A percentile compares a stretch with the other conserved stretches of the same genome.
phyloP scores from a whole-genome alignment of 2,888 invertebrate genomes.

The Polymixis lichenea region DNA sequence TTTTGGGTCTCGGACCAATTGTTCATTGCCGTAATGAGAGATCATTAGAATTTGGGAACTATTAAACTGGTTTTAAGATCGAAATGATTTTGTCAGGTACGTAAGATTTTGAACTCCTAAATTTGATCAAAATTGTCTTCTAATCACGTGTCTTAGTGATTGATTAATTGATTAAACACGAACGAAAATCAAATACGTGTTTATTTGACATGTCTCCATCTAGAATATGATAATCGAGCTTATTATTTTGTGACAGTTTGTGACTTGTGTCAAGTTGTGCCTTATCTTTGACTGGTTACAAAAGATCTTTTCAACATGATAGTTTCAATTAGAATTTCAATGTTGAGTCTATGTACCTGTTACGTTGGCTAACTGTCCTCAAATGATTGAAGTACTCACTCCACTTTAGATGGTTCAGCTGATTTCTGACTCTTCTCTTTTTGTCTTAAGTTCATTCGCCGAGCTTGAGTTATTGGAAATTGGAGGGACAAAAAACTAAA shows the following conservation, averaged over 20 bases:
- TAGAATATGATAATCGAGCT: not conserved
- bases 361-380: slow-evolving; percentile 36
- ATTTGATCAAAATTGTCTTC: not conserved
- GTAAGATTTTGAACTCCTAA: slow-evolving; percentile 1
- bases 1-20: slow-evolving; percentile 33
- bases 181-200: not conserved
- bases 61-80: slow-evolving; percentile 26
- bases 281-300: not conserved
- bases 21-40: slow-evolving; percentile 42
- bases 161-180: slow-evolving; percentile 3
- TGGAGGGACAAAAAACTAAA: slow-evolving; percentile 11
- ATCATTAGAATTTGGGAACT: slow-evolving; percentile 27
- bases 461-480: slow-evolving; percentile 3
- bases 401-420: slow-evolving; percentile 33
- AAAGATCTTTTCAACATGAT: slow-evolving; percentile 5
- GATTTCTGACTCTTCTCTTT: slow-evolving; percentile 31
- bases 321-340: slow-evolving; percentile 14
- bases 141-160: slow-evolving; percentile 10
- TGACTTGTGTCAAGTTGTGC: not conserved
- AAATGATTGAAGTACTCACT: slow-evolving; percentile 12
- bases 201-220: not conserved
- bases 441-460: slow-evolving; percentile 41
- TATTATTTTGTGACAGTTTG: slow-evolving; percentile 23
- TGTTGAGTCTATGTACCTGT: not conserved
- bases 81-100: slow-evolving; percentile 21